Base-by-base conservation (phyloP, 2,888 invertebrate genomes). In the Zaprionus bogoriensis region DNA sequence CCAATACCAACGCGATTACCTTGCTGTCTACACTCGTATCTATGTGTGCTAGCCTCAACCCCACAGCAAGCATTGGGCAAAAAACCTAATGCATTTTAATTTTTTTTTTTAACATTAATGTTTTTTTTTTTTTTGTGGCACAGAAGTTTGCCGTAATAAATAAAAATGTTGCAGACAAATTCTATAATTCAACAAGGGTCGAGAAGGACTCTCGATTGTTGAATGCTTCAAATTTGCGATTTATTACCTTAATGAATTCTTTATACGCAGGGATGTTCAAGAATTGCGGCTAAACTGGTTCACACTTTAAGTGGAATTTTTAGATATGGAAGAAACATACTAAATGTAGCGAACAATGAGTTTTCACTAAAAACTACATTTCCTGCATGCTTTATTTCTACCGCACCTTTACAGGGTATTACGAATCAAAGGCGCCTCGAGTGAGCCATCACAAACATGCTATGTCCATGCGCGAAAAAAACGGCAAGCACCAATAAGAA, bases 91-190 rank as follows among this genome's bases (percentile, higher is more conserved):
- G 70, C 67, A 83, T 67, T 83, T 70, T 50, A 64, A 60, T 73
- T 61, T 65, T 53, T 82, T 47, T 36, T 28, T 48, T 57, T 17
- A 12, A 14, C 46, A 14, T 44, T 23, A 10, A 19, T 60, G 27
- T 41, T 22, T 12, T 22, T 25, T 32, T 59, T 38, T 20, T 19
- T 6, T 2, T 27, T 28, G 9, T 38, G 23, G 27, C 9, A 4
- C 19, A 25, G 52, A 57, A 52, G 42, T 58, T n/a, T 55, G 44
- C 61, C 47, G 84, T 67, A 61, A 86, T 82, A 82, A 86, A 82
- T 86, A 68, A 75, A 55, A 65, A 74, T 57, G 38, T 51, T 55
- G 38, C 44, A 50, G 59, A 52, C 61, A 61, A 55, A 74, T 66
- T 61, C 41, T 59, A 59, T 48, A 63, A 47, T 25, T 50, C 30